Base-by-base conservation (phyloP, 2,113 vertebrate species). In the Brachyhypopomus gauderio region DNA sequence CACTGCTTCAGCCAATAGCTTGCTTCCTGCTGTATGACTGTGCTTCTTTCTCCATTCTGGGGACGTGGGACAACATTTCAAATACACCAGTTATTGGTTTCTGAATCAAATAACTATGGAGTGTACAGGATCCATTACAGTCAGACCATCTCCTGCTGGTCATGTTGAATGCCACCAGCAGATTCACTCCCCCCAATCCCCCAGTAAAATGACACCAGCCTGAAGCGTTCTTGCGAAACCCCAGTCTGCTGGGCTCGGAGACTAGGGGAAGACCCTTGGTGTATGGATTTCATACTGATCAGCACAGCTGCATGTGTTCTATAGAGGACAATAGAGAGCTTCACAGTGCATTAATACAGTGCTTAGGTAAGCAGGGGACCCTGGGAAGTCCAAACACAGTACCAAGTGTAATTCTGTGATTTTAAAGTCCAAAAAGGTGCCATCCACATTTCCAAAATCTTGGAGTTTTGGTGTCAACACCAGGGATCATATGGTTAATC, bases 301-400 rank as follows among this genome's bases (percentile, higher is more conserved):
- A 9, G 71, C 23, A 12, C 30, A 55, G 30, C 30, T 64, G 38
- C 71, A 36, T 9, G 14, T 69, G 56, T 0, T 34, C 63, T 69
- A 38, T 16, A 63, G 59, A 76, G 36, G 59, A 58, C 36, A 27
- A 76, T 25, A 2, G 38, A n/a, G 23, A 48, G 75, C 75, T 48
- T 52, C 25, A 14, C 8, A 52, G 60, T 30, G 0, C 60, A 66
- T 66, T 66, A 64, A 77, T 64, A 27, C 64, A 63, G 3, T 14
- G 38, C 36, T 77, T 38, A 27, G 30, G 6, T 30, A 63, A 62
- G 25, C 7, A 3, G 14, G 45, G 36, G 12, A 62, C 73, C 14
- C 14, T 9, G 12, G 41, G 59, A 64, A 59, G 36, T 41, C 36
- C 23, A n/a, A 52, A 48, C 1, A 52, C 38, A 52, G 36, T 23